These are phyloP conservation scores for Volucella inflata DNA, from an alignment of 2,888 invertebrate genomes.

Conservation along the genomic window DNA sequence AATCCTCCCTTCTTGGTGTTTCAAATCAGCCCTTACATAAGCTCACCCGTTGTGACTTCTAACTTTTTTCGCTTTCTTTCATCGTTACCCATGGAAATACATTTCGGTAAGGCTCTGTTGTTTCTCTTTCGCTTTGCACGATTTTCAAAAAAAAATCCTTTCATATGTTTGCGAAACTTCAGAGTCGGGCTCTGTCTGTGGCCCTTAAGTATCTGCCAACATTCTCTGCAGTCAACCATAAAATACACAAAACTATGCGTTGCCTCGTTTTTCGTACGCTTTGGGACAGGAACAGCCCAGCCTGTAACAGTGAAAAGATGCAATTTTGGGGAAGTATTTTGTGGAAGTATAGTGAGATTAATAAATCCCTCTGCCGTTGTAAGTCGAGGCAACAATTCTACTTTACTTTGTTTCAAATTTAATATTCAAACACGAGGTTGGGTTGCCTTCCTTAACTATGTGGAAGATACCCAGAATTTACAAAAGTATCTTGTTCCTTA, in stretches of 20 bases:
- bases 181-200: not conserved
- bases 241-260: conserved; percentile 5
- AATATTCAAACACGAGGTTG: too few species aligned
- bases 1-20: not conserved
- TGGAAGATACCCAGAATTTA: too few species aligned
- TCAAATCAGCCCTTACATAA: not conserved
- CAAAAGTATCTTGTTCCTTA: too few species aligned
- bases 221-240: conserved; percentile 24
- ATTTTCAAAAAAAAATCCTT: not conserved
- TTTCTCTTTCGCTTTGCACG: not conserved
- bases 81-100: conserved; percentile 20
- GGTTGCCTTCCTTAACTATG: too few species aligned
- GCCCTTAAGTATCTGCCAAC: not conserved
- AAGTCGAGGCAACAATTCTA: too few species aligned
- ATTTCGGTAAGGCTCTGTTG: conserved; percentile 25
- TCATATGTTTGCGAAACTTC: not conserved
- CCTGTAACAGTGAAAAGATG: not conserved
- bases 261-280: conserved; percentile 12
- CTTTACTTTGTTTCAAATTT: too few species aligned
- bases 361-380: conserved; percentile 6
- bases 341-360: not conserved
- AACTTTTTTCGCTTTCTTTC: conserved; percentile 8
- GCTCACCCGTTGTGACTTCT: conserved; percentile 12
- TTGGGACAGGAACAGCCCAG: conserved; percentile 7
- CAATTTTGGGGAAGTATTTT: not conserved